Percentiles rank a stretch among this genome's conserved stretches.
Conservation (phyloP, 2,113 vertebrate species). For the Anthoscopus minutus region DNA sequence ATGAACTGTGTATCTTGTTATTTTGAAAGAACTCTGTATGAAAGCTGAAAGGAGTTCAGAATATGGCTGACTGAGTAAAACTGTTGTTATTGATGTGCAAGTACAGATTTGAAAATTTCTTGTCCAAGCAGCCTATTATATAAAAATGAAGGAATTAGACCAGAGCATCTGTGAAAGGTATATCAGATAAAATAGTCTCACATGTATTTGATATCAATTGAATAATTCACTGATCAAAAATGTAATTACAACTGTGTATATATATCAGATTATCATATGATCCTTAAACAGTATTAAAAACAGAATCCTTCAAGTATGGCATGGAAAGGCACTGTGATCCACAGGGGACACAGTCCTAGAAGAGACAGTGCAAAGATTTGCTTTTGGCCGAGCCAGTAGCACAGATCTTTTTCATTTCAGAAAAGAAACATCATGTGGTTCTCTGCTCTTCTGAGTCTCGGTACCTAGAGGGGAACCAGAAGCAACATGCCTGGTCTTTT, state of each 20-base stretch:
- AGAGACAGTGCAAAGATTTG: not conserved
- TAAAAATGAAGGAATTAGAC: not conserved
- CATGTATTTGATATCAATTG: not conserved
- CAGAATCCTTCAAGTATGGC: not conserved
- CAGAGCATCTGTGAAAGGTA: not conserved
- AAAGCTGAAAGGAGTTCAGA: not conserved
- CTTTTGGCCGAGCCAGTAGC: not conserved
- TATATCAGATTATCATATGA: not conserved
- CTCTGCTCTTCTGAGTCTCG: not conserved
- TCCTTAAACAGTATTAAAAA: not conserved
- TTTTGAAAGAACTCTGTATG: not conserved
- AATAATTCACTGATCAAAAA: not conserved
- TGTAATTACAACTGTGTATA: fast-evolving
- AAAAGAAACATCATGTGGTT: not conserved
- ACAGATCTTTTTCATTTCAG: not conserved
- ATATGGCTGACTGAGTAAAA: not conserved
- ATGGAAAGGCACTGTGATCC: not conserved
- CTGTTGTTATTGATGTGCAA: not conserved
- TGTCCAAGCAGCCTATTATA: not conserved
- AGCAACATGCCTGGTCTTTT: not conserved
- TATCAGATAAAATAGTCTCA: not conserved
- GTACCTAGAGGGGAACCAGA: not conserved
- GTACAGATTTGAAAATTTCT: not conserved
- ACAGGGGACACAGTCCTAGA: not conserved
- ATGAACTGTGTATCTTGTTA: fast-evolving